These are phyloP conservation scores for Albula glossodonta DNA, from an alignment of 2,113 vertebrate species.

Conservation along the genomic window DNA sequence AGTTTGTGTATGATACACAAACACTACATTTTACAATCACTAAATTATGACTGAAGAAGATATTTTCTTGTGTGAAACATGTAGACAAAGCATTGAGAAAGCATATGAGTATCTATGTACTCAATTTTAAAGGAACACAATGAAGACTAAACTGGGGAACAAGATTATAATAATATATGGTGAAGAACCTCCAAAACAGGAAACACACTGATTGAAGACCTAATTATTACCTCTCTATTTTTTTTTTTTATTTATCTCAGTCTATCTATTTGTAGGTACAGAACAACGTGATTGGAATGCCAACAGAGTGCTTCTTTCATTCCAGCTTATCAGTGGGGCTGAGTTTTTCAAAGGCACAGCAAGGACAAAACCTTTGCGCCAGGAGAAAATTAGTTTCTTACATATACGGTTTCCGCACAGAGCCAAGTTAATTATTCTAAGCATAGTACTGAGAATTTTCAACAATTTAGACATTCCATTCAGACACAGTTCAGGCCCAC, in stretches of 20 bases:
- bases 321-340: constrained; percentile 51
- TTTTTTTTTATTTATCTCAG: not conserved
- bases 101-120: not conserved
- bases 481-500: constrained; percentile 73
- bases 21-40: not conserved
- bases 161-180: not conserved
- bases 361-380: constrained; percentile 76
- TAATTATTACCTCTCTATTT: too few species aligned
- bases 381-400: constrained; percentile 74
- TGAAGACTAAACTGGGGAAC: not conserved
- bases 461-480: constrained; percentile 76
- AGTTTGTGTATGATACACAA: not conserved
- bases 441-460: constrained; percentile 74
- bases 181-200: not conserved
- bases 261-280: not conserved
- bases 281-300: constrained; percentile 19
- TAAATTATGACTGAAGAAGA: not conserved
- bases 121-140: not conserved
- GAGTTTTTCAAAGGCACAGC: constrained; percentile 78
- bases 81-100: not conserved
- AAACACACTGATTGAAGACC: not conserved
- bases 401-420: constrained; percentile 68
- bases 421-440: constrained; percentile 84
- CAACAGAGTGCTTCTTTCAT: constrained; percentile 38
- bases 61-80: not conserved